Conservation (phyloP, 92 coral and sea anemone species). For the Montipora capitata region DNA sequence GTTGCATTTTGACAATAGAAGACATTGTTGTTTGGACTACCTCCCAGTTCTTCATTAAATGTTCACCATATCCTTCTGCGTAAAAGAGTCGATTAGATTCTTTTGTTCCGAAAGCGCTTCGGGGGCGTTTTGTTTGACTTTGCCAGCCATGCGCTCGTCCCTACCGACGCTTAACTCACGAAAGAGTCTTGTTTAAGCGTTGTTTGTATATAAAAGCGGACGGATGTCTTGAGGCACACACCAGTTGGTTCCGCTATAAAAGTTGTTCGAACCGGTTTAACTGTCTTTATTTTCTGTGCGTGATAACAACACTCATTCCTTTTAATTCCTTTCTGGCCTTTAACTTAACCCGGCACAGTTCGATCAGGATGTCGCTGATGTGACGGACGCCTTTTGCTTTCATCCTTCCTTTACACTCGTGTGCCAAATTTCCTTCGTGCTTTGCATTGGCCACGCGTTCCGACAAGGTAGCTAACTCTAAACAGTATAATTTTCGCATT, state of each 20-base stretch:
- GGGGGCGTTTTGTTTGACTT: background rate
- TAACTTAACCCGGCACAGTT: background rate
- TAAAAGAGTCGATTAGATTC: background rate
- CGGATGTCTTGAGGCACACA: background rate
- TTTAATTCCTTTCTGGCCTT: background rate
- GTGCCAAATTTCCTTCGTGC: background rate
- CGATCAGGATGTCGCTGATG: background rate
- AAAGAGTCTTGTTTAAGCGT: background rate
- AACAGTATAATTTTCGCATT: background rate
- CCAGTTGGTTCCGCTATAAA: background rate
- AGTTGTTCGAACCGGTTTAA: no score
- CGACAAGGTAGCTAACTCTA: background rate
- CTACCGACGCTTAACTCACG: background rate
- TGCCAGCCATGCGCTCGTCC: background rate
- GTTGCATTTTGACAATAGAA: constrained; percentile 19
- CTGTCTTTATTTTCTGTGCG: no score
- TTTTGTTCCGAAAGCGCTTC: constrained; percentile 3
- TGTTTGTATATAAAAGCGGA: background rate
- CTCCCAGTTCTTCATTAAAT: background rate
- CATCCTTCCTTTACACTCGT: background rate
- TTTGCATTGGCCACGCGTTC: constrained; percentile 2
- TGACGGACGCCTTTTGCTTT: constrained; percentile 14
- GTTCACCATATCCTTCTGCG: constrained; percentile 5
- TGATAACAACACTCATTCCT: no score
- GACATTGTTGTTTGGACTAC: constrained; percentile 10